Percentiles rank a stretch among this genome's conserved stretches.
Evolutionary conservation across 2,888 invertebrate species (phyloP).

Genomic region (Myopa testacea): DNA sequence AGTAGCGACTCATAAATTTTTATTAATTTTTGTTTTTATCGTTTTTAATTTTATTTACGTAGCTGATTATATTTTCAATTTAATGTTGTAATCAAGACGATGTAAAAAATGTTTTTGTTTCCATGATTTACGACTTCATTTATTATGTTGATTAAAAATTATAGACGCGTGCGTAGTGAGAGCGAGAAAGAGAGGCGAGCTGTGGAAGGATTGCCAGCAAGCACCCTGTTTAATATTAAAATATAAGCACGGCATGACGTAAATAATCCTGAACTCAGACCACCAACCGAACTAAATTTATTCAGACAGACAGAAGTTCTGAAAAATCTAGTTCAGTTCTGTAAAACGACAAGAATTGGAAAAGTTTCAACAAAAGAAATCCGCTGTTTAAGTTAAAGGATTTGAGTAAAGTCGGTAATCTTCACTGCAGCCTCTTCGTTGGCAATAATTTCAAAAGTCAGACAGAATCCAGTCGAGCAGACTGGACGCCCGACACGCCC

Average conservation of each 20-base stretch:
- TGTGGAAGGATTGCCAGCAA: background rate
- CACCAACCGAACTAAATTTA: background rate
- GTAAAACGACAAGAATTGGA: background rate
- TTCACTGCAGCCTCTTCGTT: background rate
- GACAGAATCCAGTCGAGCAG: background rate
- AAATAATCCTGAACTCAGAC: too few species aligned
- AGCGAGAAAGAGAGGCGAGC: background rate
- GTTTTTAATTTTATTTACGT: slow-evolving; percentile 11
- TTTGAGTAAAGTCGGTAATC: background rate
- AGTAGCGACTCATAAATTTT: slow-evolving; percentile 5
- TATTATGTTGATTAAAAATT: background rate
- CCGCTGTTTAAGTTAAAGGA: background rate
- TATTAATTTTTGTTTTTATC: slow-evolving; percentile 19
- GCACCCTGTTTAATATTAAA: background rate
- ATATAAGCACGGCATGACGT: too few species aligned
- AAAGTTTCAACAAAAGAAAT: background rate
- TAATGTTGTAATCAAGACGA: background rate
- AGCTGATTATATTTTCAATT: slow-evolving; percentile 25
- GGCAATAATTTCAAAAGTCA: slow-evolving; percentile 27
- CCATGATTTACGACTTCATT: background rate
- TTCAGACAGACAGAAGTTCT: background rate
- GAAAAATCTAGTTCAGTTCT: background rate
- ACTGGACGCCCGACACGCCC: too few species aligned
- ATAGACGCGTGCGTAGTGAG: background rate
- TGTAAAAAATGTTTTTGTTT: background rate